Evolutionary conservation across 2,797 vertebrate species (phyloP).

Genomic region (Menidia menidia): DNA sequence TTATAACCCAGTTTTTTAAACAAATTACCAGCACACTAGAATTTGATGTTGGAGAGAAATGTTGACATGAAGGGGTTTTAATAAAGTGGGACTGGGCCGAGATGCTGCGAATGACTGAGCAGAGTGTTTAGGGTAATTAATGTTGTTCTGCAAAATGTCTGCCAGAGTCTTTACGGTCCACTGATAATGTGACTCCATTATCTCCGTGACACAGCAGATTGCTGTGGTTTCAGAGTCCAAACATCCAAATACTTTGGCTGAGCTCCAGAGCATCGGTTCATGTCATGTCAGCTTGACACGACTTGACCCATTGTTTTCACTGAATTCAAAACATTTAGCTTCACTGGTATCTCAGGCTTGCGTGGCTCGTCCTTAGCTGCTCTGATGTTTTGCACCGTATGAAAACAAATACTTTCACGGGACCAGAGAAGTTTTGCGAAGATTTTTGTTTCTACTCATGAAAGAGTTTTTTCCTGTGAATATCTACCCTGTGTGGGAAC

Average conservation of each 20-base stretch:
- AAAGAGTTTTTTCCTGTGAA: slow-evolving; percentile 13
- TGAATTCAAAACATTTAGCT: slow-evolving; percentile 61
- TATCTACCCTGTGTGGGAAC: slow-evolving; percentile 45
- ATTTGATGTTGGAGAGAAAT: slow-evolving; percentile 28
- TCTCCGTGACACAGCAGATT: slow-evolving; percentile 55
- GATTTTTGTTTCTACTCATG: neutral
- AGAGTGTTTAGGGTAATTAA: slow-evolving; percentile 43
- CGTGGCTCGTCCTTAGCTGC: slow-evolving; percentile 22
- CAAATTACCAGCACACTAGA: slow-evolving; percentile 13
- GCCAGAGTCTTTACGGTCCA: slow-evolving; percentile 44
- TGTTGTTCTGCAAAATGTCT: slow-evolving; percentile 43
- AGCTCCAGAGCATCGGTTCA: slow-evolving; percentile 47
- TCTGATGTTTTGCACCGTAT: slow-evolving; percentile 26
- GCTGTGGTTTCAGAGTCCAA: slow-evolving; percentile 44
- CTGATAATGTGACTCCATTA: slow-evolving; percentile 64
- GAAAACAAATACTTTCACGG: slow-evolving; percentile 28
- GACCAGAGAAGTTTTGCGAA: slow-evolving; percentile 24
- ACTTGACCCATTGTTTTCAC: slow-evolving; percentile 50
- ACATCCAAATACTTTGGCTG: slow-evolving; percentile 52
- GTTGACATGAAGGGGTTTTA: slow-evolving; percentile 44
- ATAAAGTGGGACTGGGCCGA: slow-evolving; percentile 33
- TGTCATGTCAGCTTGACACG: slow-evolving; percentile 69
- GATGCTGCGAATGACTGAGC: slow-evolving; percentile 17
- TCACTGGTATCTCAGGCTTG: slow-evolving; percentile 47
- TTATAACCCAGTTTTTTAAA: slow-evolving; percentile 11